Evolutionary conservation across 2,888 invertebrate genomes (phyloP), one percentile per base, ranked within the genome.

Genomic region (Tiphia femorata): DNA sequence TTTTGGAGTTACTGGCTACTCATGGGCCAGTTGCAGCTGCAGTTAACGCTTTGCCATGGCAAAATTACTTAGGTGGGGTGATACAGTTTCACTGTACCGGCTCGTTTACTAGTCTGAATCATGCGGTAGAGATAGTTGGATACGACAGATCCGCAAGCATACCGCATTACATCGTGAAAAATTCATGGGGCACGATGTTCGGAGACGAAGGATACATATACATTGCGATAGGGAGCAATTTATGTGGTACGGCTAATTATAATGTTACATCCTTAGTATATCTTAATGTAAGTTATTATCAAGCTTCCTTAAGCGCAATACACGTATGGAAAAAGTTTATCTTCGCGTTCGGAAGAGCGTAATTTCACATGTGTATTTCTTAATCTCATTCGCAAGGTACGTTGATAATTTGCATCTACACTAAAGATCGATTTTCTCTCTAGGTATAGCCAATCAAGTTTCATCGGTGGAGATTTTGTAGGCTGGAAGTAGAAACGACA

Each of bases 21-120:
- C 89, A 91, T 76, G 95, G 95, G 0, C 95, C 95, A 0, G 88
- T 95, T 1, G 87, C 91, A 0, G 93, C 90, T 0, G 92, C 93
- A 0, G 91, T 95, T 0, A 95, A 95, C 82, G 95, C 94, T 0
- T 85, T 91, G 21, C 88, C 90, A 1, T 95, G 95, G 95, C 93
- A 94, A 83, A 90, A 94, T 83, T 95, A 95, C 79, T 85, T 94
- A 6, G 93, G 93, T 0, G 95, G 95, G 0, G 88, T 94, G 27
- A 92, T 95, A 75, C 92, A 93, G 77, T 92, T 87, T 76, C 91
- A 94, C 74, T 95, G 95, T 86, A 88, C 90, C 49, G 87, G 88
- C 2, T 80, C 85, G 0, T 80, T 86, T 0, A 48, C 74, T 0
- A 86, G 86, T 33, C 81, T 92, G n/a, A 94, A 95, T 81, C 95